Conservation (phyloP, 2,888 invertebrate genomes). For the Drosophila infuscata region DNA sequence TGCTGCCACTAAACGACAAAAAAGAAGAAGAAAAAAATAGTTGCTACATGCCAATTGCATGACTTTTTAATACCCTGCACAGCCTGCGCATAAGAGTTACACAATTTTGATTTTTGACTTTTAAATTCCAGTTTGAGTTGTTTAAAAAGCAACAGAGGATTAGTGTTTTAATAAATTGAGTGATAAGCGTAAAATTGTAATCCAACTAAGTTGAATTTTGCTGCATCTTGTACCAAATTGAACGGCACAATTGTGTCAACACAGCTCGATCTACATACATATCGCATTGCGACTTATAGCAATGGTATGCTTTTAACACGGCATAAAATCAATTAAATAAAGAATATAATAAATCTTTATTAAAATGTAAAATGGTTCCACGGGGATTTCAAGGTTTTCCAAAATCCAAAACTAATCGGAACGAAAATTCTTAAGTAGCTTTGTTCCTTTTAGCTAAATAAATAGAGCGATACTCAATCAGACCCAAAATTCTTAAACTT, state of each 20-base stretch:
- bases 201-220: not conserved
- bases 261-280: not conserved
- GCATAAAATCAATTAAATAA: no score
- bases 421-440: not conserved
- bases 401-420: not conserved
- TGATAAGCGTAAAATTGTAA: not conserved
- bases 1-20: constrained; percentile 19
- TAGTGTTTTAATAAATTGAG: not conserved
- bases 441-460: not conserved
- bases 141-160: not conserved
- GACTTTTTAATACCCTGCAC: constrained; percentile 29
- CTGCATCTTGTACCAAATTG: not conserved
- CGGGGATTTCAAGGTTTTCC: not conserved
- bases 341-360: not conserved
- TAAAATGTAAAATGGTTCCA: not conserved
- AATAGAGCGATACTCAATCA: not conserved
- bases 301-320: not conserved
- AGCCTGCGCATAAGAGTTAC: not conserved
- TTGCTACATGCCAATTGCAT: not conserved
- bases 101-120: not conserved
- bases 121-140: not conserved
- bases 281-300: no score
- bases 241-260: not conserved
- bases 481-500: not conserved
- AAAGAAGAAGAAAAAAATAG: constrained; percentile 3